These are phyloP conservation scores for Dryobotodes eremita DNA, from an alignment of 2,888 invertebrate species.

Conservation along the genomic window DNA sequence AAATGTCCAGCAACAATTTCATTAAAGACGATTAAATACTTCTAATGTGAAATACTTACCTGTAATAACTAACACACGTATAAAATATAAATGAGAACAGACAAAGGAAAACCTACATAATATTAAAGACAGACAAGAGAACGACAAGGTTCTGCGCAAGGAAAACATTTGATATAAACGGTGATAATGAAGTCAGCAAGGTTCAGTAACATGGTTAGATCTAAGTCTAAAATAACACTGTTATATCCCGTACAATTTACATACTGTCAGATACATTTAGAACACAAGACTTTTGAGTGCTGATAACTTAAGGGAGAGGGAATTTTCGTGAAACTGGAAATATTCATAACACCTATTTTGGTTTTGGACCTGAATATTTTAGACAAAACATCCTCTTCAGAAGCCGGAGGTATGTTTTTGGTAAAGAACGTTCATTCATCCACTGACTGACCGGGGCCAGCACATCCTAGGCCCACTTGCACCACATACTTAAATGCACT, in stretches of 20 bases:
- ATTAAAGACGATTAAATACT: neutral
- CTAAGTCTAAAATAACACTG: neutral
- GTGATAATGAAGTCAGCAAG: conserved; percentile 49
- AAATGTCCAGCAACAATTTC: too few relatives aligned
- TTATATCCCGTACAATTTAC: conserved; percentile 16
- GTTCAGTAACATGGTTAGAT: conserved; percentile 20
- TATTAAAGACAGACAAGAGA: conserved; percentile 12
- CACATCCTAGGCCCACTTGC: neutral
- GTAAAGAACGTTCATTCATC: neutral
- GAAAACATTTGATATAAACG: conserved; percentile 50
- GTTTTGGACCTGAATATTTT: too few relatives aligned
- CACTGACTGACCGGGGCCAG: neutral
- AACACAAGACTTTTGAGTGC: neutral
- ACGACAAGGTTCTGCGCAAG: conserved; percentile 45
- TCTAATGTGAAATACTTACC: neutral
- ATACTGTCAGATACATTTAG: neutral
- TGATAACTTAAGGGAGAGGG: neutral
- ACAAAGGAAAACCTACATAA: conserved; percentile 45
- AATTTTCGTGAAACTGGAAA: neutral
- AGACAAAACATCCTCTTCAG: too few relatives aligned
- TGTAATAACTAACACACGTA: conserved; percentile 2
- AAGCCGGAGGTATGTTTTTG: neutral
- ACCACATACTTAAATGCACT: neutral
- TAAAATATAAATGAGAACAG: conserved; percentile 32
- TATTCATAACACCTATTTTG: too few relatives aligned